Evolutionary conservation across 64 coral and sea anemone genomes (phyloP), one percentile per base, ranked within the genome.

Genomic region (Montipora capricornis): DNA sequence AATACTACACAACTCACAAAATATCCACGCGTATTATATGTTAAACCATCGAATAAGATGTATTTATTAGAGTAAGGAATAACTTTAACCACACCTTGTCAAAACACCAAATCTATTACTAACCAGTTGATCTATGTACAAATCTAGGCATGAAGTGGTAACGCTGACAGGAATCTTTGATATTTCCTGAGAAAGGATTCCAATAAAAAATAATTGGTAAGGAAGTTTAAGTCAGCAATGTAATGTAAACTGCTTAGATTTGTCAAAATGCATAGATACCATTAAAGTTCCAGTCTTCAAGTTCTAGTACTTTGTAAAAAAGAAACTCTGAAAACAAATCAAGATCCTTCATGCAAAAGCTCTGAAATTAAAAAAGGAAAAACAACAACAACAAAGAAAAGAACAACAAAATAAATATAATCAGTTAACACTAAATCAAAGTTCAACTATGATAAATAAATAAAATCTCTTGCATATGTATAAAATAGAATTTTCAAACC

Each of bases 61-160:
- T 8, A 11, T 6, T 8, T 8, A 57, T 57, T 57, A 11, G 3
- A 1, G 11, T 57, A 57, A 5, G 3, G 53, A 57, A 57, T 11
- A 57, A 57, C 53, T 57, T 57, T 4, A 11, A 57, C 2, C 53
- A 57, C 53, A 57, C 53, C 6, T 37, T 13, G 13, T 52, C 44
- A 2, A 5, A 14, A 88, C 0, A 50, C 16, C 60, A 64, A 64
- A 64, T 64, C 4, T 1, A 64, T 64, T 22, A 75, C 48, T 74
- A 16, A 89, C 75, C 44, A 17, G 57, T 59, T 15, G 49, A 58
- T 77, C 85, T 99, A 78, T 81, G 77, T 48, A 96, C 75, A 99
- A 99, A 99, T 87, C 98, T 91, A 82, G 98, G 98, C 69, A 99
- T 83, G 77, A 99, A 99, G 52, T 99, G 98, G 78, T 94, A 99